Percentiles rank a stretch among this genome's conserved stretches.
These are phyloP conservation scores for Gallinago paraguaiae DNA, from an alignment of 2,113 vertebrate genomes.

Conservation along the genomic window DNA sequence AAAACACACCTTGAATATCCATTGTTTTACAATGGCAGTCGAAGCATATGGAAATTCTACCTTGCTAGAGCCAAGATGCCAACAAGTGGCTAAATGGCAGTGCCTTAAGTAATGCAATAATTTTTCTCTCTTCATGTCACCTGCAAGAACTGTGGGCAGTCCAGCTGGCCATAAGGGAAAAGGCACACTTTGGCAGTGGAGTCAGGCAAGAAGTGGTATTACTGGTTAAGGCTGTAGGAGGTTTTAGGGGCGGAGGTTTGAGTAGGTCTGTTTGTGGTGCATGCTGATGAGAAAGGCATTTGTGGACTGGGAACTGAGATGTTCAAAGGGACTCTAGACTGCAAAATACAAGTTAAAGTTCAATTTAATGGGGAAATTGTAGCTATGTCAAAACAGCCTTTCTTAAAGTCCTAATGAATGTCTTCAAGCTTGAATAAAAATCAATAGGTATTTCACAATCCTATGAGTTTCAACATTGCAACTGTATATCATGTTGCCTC, in stretches of 20 bases:
- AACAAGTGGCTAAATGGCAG: background rate
- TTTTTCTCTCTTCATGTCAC: background rate
- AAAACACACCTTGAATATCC: background rate
- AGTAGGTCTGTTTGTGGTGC: background rate
- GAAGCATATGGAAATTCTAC: background rate
- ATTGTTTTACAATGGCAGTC: background rate
- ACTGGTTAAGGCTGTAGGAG: background rate
- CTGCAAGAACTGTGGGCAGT: background rate
- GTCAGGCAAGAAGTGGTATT: background rate
- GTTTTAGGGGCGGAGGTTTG: background rate
- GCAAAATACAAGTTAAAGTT: background rate
- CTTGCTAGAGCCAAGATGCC: background rate
- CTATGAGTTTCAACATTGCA: background rate
- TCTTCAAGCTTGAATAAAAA: background rate
- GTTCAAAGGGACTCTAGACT: background rate
- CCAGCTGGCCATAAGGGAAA: background rate
- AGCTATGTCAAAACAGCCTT: background rate
- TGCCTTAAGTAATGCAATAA: background rate
- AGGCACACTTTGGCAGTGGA: background rate
- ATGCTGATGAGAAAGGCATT: background rate
- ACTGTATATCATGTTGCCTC: conserved; percentile 13
- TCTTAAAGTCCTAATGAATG: conserved; percentile 24
- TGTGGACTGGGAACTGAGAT: background rate
- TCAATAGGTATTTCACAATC: conserved; percentile 25
- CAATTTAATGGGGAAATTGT: background rate